Conservation (phyloP, 2,113 vertebrate genomes). For the Thamnaconus septentrionalis region DNA sequence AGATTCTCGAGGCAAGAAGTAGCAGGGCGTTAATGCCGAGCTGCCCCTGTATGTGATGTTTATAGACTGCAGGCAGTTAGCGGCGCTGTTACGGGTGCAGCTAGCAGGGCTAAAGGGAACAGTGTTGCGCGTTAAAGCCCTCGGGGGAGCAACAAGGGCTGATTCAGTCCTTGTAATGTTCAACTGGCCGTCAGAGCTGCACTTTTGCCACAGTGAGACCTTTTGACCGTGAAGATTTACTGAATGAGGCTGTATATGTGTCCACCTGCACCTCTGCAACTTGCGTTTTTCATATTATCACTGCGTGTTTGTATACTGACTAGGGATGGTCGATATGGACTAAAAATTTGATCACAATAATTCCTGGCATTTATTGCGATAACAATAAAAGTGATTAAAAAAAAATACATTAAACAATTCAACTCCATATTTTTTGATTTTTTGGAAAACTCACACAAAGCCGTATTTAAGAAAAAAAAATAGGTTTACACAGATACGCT, state of each 20-base stretch:
- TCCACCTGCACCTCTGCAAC: neutral
- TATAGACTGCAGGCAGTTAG: slow-evolving; percentile 57
- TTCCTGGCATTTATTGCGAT: too few relatives aligned
- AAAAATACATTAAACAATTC: too few relatives aligned
- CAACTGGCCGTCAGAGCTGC: slow-evolving; percentile 10
- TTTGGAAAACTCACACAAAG: too few relatives aligned
- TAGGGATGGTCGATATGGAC: too few relatives aligned
- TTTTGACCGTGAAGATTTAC: too few relatives aligned
- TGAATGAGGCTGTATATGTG: too few relatives aligned
- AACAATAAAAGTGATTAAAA: too few relatives aligned
- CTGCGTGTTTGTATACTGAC: too few relatives aligned
- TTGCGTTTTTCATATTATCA: neutral
- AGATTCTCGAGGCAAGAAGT: slow-evolving; percentile 29
- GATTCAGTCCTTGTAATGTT: slow-evolving; percentile 11
- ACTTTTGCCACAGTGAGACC: neutral
- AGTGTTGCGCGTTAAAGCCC: slow-evolving; percentile 28
- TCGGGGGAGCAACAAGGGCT: slow-evolving; percentile 27
- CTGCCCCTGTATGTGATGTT: slow-evolving; percentile 42
- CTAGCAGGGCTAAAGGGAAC: slow-evolving; percentile 35
- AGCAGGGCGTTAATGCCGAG: slow-evolving; percentile 23
- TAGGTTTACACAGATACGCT: too few relatives aligned
- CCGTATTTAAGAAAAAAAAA: too few relatives aligned
- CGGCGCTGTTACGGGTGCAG: slow-evolving; percentile 44
- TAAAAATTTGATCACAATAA: too few relatives aligned
- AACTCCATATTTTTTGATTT: too few relatives aligned